Conservation (phyloP, 1,140 invertebrate species). For the Meloidogyne exigua region DNA sequence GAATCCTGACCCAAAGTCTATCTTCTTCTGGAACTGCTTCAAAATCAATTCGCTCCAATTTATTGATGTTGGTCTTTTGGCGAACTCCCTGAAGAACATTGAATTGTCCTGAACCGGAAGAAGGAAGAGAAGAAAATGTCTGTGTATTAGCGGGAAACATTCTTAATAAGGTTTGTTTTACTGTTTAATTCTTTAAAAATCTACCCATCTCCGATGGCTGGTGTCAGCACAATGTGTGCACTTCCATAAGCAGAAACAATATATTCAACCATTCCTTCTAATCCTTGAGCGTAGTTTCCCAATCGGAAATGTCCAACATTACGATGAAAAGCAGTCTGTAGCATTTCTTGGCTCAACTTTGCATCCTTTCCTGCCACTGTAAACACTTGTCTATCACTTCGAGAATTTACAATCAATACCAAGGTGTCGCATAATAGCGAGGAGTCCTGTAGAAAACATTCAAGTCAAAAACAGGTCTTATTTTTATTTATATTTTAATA, state of each 20-base stretch:
- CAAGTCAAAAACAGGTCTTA: neutral
- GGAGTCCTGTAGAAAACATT: slow-evolving; percentile 47
- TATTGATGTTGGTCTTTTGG: slow-evolving; percentile 38
- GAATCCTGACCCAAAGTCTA: slow-evolving; percentile 54
- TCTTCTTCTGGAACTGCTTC: slow-evolving; percentile 47
- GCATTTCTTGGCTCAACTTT: slow-evolving; percentile 55
- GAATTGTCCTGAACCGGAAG: slow-evolving; percentile 41
- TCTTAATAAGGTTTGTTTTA: neutral
- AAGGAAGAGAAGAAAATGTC: slow-evolving; percentile 29
- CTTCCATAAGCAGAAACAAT: slow-evolving; percentile 60
- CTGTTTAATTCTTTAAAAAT: neutral
- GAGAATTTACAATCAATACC: slow-evolving; percentile 60
- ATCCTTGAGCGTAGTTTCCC: slow-evolving; percentile 57
- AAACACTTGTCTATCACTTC: slow-evolving; percentile 59
- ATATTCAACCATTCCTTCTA: slow-evolving; percentile 56
- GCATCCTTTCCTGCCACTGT: slow-evolving; percentile 53
- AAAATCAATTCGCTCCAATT: slow-evolving; percentile 42
- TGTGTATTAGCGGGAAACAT: slow-evolving; percentile 14
- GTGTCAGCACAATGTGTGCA: slow-evolving; percentile 62
- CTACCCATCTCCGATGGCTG: slow-evolving; percentile 20
- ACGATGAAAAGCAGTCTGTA: slow-evolving; percentile 59
- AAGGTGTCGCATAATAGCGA: slow-evolving; percentile 55
- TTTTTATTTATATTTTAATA: neutral
- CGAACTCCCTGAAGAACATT: slow-evolving; percentile 45
- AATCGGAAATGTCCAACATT: slow-evolving; percentile 59